Percentiles rank a stretch among this genome's conserved stretches.
phyloP scores from a whole-genome alignment of 1,140 invertebrate genomes.

The Pararge aegeria region DNA sequence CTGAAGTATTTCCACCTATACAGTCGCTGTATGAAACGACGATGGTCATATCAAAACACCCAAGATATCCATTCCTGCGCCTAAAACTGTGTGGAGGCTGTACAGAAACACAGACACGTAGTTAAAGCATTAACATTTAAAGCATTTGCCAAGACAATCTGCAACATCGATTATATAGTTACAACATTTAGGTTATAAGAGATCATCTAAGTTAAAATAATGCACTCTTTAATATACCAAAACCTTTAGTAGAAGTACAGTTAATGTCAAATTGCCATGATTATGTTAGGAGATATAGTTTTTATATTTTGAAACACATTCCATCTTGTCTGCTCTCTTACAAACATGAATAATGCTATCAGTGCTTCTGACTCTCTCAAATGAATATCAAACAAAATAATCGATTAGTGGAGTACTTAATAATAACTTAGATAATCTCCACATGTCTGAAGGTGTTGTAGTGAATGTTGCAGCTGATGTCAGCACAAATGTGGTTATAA shows the following conservation, averaged over 20 bases:
- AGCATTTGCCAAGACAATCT: slow-evolving; percentile 62
- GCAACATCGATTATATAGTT: slow-evolving; percentile 55
- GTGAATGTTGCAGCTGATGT: too few relatives aligned
- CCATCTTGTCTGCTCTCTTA: too few relatives aligned
- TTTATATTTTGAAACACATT: too few relatives aligned
- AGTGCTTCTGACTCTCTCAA: too few relatives aligned
- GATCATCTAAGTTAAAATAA: neutral
- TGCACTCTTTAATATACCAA: neutral
- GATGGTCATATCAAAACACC: neutral
- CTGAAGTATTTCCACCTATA: slow-evolving; percentile 25
- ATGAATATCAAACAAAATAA: too few relatives aligned
- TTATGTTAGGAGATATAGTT: too few relatives aligned
- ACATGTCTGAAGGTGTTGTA: too few relatives aligned
- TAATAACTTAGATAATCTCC: too few relatives aligned
- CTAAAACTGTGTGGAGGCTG: slow-evolving; percentile 26
- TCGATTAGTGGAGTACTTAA: too few relatives aligned
- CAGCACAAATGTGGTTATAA: too few relatives aligned
- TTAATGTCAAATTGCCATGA: too few relatives aligned
- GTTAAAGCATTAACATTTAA: slow-evolving; percentile 58
- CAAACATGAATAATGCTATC: too few relatives aligned
- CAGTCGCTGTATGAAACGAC: slow-evolving; percentile 3
- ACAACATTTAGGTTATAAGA: slow-evolving; percentile 24
- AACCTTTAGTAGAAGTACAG: neutral
- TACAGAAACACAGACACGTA: slow-evolving; percentile 21
- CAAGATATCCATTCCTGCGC: slow-evolving; percentile 1